phyloP scores from a whole-genome alignment of 2,888 invertebrate species.

The Platynereis dumerilii region DNA sequence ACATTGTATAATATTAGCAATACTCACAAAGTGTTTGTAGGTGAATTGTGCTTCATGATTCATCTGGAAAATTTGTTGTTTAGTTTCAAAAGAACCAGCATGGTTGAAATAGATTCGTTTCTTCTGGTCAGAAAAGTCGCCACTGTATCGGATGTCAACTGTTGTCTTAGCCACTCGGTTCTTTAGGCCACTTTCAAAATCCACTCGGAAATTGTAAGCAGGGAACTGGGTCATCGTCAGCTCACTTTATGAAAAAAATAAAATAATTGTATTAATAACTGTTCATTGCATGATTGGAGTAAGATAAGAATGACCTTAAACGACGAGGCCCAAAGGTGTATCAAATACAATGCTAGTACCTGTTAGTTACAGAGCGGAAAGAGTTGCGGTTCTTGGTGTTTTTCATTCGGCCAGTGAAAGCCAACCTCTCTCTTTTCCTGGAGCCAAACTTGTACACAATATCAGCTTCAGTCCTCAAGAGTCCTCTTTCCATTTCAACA shows the following conservation, averaged over 20 bases:
- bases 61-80: background rate
- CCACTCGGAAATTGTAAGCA: background rate
- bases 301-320: background rate
- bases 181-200: background rate
- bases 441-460: background rate
- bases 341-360: conserved; percentile 2
- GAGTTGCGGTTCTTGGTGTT: background rate
- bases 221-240: conserved; percentile 4
- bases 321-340: too few relatives aligned
- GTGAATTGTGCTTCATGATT: background rate
- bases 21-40: background rate
- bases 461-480: background rate
- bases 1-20: background rate
- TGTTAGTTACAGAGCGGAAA: background rate
- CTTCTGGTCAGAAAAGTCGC: background rate
- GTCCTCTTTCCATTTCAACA: background rate
- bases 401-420: conserved; percentile 2
- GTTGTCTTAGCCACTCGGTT: background rate
- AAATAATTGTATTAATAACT: background rate
- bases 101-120: conserved; percentile 4
- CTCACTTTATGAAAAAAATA: background rate
- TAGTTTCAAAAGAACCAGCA: background rate
- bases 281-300: background rate
- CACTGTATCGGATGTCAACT: conserved; percentile 6
- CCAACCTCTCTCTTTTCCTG: background rate